Evolutionary conservation across 2,888 invertebrate genomes (phyloP), one percentile per base, ranked within the genome.

Genomic region (Leptinotarsa juncta): DNA sequence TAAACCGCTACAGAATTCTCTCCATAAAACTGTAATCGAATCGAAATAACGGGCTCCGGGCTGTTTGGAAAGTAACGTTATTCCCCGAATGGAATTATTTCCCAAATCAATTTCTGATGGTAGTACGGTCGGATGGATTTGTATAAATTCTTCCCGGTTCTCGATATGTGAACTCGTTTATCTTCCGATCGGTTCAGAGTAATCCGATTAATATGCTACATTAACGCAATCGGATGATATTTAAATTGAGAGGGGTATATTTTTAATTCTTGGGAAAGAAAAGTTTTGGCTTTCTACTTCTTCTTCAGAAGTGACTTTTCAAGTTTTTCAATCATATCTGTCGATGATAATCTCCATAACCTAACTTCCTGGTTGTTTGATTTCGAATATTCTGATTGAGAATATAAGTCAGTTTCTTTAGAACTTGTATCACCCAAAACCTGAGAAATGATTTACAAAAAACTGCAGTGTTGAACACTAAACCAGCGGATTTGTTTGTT

Each of bases 21-120:
- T 20, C 57, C 32, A 42, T 62, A 42, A 42, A 62, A 62, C 3
- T 62, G 32, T 15, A 62, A 62, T 62, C 62, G 62, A 32, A 62
- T 62, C 62, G 57, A 57, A 23, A 23, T 14, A 57, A 23, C 57
- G 3, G 57, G 57, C 57, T 57, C 23, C 12, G 42, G 62, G 16
- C 16, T 62, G 42, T 26, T 62, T 42, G 23, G 16, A 62, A 62
- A 62, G 62, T 42, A 10, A 62, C 32, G 42, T 32, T 62, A 62
- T 62, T 42, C 62, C 42, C 62, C 42, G 62, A 42, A 42, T n/a
- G 42, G 42, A n/a, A 62, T 42, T 32, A 62, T 42, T 62, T 42
- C 62, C 62, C 62, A 62, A 62, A 32, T 62, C 62, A 62, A 62
- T 62, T 62, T 42, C 26, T n/a, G 62, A 62, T 62, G 1, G 26